Evolutionary conservation across 2,113 vertebrate species (phyloP).

Genomic region (Damaliscus lunatus): DNA sequence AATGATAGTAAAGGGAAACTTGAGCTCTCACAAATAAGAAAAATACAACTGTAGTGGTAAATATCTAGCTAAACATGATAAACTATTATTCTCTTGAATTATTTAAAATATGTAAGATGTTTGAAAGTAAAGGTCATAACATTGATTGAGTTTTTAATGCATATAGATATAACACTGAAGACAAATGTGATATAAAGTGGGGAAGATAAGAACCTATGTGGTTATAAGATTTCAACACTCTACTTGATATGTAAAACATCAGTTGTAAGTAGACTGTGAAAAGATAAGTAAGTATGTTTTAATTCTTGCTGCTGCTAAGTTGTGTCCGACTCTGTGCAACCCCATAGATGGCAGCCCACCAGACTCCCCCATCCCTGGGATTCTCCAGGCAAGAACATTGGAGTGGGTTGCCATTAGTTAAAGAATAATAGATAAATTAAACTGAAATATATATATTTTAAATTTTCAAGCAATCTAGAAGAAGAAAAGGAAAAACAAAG

Average conservation of each 20-base stretch:
- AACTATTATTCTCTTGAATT: not conserved
- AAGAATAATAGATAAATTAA: not conserved
- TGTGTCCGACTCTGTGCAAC: accelerated
- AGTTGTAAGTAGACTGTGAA: not conserved
- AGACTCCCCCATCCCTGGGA: too few relatives aligned
- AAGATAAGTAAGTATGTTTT: not conserved
- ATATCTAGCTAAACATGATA: not conserved
- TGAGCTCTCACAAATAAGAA: not conserved
- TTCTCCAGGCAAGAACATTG: too few relatives aligned
- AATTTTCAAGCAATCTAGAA: not conserved
- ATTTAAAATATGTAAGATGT: not conserved
- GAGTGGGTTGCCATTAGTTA: not conserved
- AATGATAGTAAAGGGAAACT: not conserved
- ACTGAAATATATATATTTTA: not conserved
- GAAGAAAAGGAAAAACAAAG: not conserved
- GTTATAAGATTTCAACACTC: not conserved
- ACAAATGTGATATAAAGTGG: not conserved
- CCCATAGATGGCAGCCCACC: too few relatives aligned
- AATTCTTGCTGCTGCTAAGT: not conserved
- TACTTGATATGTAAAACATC: not conserved
- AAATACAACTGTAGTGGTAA: not conserved
- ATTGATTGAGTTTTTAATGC: not conserved
- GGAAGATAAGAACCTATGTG: not conserved
- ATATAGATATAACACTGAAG: not conserved
- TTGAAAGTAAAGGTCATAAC: not conserved